These are phyloP conservation scores for Cercopithecus mona DNA, from an alignment of 2,113 vertebrate species.

Conservation along the genomic window DNA sequence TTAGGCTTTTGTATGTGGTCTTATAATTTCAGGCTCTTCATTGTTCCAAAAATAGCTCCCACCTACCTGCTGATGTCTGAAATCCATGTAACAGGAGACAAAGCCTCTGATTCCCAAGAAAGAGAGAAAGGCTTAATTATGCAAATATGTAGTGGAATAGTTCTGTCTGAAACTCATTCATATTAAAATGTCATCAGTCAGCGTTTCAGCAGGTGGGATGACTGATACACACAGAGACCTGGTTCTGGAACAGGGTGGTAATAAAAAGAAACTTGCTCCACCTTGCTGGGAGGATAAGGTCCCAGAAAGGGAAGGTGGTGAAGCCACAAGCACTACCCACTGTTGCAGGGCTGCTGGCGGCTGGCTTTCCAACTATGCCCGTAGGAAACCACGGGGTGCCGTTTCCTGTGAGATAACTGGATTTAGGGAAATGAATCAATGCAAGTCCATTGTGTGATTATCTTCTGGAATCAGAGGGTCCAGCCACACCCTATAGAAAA, in stretches of 20 bases:
- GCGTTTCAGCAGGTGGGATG: background rate
- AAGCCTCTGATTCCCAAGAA: conserved; percentile 26
- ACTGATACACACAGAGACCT: background rate
- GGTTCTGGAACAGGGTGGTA: background rate
- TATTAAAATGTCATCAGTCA: conserved; percentile 56
- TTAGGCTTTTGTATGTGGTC: background rate
- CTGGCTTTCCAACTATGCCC: background rate
- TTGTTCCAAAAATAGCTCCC: conserved; percentile 21
- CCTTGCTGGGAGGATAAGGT: background rate
- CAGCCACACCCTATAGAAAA: background rate
- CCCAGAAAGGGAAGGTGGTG: background rate
- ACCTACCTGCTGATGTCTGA: background rate
- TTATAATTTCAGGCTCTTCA: conserved; percentile 4
- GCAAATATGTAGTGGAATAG: conserved; percentile 24
- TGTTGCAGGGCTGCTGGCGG: background rate
- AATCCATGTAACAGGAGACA: conserved; percentile 6
- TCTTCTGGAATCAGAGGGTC: background rate
- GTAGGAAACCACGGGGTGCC: background rate
- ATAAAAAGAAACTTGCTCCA: background rate
- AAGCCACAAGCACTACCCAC: too few species aligned
- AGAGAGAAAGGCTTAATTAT: conserved; percentile 58
- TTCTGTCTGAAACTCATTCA: conserved; percentile 53
- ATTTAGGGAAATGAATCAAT: background rate
- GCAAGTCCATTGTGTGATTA: background rate
- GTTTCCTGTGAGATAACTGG: background rate